Conservation (phyloP, 2,888 invertebrate species). For the Stenichneumon culpator region DNA sequence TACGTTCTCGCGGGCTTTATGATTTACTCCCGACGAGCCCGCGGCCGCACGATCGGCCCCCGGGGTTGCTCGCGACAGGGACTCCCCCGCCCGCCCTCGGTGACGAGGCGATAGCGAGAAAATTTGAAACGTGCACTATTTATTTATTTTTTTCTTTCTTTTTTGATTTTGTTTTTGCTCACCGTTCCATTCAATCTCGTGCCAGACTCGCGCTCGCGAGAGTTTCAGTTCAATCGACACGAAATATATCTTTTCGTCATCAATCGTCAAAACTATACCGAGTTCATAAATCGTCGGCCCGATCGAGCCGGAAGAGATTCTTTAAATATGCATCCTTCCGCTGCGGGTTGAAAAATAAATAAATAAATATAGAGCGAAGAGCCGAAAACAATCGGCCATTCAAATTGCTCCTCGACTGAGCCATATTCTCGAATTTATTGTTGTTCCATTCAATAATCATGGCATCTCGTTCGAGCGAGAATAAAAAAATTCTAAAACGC, state of each 20-base stretch:
- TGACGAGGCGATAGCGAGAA: conserved; percentile 28
- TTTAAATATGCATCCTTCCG: conserved; percentile 28
- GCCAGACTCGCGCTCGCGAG: not conserved
- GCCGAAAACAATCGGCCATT: conserved; percentile 7
- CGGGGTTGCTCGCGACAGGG: not conserved
- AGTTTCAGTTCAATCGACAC: not conserved
- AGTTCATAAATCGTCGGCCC: conserved; percentile 24
- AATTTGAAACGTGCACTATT: conserved; percentile 17
- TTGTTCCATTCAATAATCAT: conserved; percentile 73
- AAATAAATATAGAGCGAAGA: not conserved
- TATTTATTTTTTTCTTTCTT: conserved; percentile 3
- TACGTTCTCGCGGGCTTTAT: conserved; percentile 57
- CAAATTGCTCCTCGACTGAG: conserved; percentile 31
- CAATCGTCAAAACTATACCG: conserved; percentile 30
- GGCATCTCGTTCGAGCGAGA: conserved; percentile 70
- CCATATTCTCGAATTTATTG: conserved; percentile 32
- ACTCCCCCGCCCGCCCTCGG: not conserved
- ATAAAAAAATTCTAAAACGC: conserved; percentile 33
- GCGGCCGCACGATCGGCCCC: conserved; percentile 13
- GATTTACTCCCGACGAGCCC: conserved; percentile 53
- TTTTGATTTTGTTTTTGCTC: not conserved
- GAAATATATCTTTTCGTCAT: conserved; percentile 35
- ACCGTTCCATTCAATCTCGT: not conserved
- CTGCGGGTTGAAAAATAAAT: conserved; percentile 1
- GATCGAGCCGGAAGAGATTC: conserved; percentile 2